phyloP scores from a whole-genome alignment of 2,888 invertebrate genomes.

The Drosophila yooni region DNA sequence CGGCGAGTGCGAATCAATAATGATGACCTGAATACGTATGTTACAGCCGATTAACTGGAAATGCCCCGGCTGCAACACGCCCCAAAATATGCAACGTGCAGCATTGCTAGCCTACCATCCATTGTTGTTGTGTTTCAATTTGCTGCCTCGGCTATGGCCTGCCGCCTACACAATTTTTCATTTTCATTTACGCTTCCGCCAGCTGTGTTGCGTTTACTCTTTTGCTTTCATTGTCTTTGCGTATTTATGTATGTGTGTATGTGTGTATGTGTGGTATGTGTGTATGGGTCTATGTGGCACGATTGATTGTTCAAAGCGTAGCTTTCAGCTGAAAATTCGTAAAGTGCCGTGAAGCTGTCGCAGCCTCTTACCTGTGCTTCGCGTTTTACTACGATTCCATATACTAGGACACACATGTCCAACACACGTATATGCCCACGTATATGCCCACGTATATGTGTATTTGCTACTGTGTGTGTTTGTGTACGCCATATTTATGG shows the following conservation, averaged over 20 bases:
- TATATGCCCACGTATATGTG: slow-evolving; percentile 37
- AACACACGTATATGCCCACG: slow-evolving; percentile 41
- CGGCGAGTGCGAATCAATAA: slow-evolving; percentile 76
- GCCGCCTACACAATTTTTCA: slow-evolving; percentile 58
- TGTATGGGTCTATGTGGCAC: slow-evolving; percentile 43
- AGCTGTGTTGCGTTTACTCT: slow-evolving; percentile 57
- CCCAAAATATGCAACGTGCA: slow-evolving; percentile 67
- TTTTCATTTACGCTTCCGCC: slow-evolving; percentile 72
- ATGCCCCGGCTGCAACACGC: slow-evolving; percentile 54
- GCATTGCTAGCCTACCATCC: slow-evolving; percentile 31
- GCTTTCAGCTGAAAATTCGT: slow-evolving; percentile 72
- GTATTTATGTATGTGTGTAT: slow-evolving; percentile 10
- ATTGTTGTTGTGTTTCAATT: slow-evolving; percentile 49
- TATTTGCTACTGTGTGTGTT: slow-evolving; percentile 20
- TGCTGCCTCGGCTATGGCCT: slow-evolving; percentile 24
- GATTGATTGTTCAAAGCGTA: slow-evolving; percentile 77
- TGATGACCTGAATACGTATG: slow-evolving; percentile 78
- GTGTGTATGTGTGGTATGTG: slow-evolving; percentile 6
- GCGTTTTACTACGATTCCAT: slow-evolving; percentile 67
- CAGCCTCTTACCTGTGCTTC: slow-evolving; percentile 57
- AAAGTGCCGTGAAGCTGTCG: slow-evolving; percentile 60
- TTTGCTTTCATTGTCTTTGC: slow-evolving; percentile 51
- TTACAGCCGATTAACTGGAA: slow-evolving; percentile 76
- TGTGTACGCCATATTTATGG: slow-evolving; percentile 73
- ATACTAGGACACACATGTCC: slow-evolving; percentile 21